These are phyloP conservation scores for Agapornis canus DNA, from an alignment of 2,797 vertebrate genomes.

Conservation along the genomic window DNA sequence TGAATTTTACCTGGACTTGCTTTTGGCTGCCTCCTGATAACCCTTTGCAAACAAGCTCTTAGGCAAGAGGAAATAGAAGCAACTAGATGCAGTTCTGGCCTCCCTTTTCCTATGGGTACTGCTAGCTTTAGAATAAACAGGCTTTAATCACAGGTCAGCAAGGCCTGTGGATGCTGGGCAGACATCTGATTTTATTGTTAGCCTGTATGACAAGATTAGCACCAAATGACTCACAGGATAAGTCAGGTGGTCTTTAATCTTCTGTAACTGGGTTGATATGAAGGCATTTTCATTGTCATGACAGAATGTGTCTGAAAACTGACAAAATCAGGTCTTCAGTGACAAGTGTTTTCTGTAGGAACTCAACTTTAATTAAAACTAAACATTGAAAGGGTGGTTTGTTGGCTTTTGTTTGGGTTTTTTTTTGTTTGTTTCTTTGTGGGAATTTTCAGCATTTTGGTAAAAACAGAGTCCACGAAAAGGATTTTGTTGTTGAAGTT, in stretches of 20 bases:
- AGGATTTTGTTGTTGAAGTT: not conserved
- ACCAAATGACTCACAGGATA: not conserved
- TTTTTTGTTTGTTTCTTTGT: not conserved
- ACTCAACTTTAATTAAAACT: not conserved
- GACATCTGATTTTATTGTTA: constrained; percentile 25
- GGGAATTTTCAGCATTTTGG: too few relatives aligned
- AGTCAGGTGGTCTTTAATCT: constrained; percentile 51
- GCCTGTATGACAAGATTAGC: constrained; percentile 26
- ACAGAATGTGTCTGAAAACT: not conserved
- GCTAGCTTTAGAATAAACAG: not conserved
- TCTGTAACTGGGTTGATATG: not conserved
- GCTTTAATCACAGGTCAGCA: constrained; percentile 7
- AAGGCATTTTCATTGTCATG: not conserved
- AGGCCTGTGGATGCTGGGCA: not conserved
- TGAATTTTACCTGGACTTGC: not conserved
- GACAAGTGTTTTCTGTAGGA: not conserved
- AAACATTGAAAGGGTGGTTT: not conserved
- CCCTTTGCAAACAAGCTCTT: not conserved
- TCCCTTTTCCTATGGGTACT: not conserved
- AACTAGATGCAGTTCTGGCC: not conserved
- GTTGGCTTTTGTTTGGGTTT: too few relatives aligned
- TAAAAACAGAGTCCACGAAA: not conserved
- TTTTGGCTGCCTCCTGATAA: not conserved
- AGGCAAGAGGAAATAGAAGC: not conserved
- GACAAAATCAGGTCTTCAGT: not conserved